Conservation (phyloP, 1,140 invertebrate species). For the Drosophila guanche region DNA sequence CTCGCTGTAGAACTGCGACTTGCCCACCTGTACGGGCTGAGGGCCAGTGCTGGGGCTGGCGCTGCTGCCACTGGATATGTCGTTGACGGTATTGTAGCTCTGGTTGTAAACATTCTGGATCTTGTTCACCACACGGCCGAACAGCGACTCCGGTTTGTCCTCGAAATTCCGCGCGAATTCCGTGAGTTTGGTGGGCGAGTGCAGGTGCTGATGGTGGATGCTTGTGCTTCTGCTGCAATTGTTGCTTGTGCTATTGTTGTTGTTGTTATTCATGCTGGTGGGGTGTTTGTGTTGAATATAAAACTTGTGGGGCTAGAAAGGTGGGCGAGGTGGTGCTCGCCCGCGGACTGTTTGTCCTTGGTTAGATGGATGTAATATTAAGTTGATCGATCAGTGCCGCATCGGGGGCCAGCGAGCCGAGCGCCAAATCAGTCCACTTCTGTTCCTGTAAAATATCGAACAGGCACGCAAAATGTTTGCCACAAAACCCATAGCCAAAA, state of each 20-base stretch:
- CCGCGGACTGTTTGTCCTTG: constrained; percentile 49
- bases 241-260: constrained; percentile 84
- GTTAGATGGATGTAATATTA: constrained; percentile 78
- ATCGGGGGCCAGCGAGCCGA: constrained; percentile 85
- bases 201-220: constrained; percentile 86
- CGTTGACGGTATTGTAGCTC: constrained; percentile 82
- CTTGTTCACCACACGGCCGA: constrained; percentile 81
- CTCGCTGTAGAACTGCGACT: constrained; percentile 71
- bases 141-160: constrained; percentile 75
- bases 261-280: constrained; percentile 42
- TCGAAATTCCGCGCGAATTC: constrained; percentile 87
- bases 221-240: constrained; percentile 24
- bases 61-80: constrained; percentile 64
- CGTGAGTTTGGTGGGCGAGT: constrained; percentile 88
- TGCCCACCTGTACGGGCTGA: constrained; percentile 53
- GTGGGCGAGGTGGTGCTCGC: constrained; percentile 50
- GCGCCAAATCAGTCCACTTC: constrained; percentile 93
- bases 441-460: constrained; percentile 85
- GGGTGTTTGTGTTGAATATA: constrained; percentile 38
- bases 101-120: constrained; percentile 83
- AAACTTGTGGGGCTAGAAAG: constrained; percentile 40
- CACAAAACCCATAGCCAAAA: neutral
- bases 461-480: neutral
- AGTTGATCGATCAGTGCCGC: constrained; percentile 78
- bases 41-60: constrained; percentile 12